Conservation (phyloP, 2,888 invertebrate genomes). For the Standfussiana lucernea region DNA sequence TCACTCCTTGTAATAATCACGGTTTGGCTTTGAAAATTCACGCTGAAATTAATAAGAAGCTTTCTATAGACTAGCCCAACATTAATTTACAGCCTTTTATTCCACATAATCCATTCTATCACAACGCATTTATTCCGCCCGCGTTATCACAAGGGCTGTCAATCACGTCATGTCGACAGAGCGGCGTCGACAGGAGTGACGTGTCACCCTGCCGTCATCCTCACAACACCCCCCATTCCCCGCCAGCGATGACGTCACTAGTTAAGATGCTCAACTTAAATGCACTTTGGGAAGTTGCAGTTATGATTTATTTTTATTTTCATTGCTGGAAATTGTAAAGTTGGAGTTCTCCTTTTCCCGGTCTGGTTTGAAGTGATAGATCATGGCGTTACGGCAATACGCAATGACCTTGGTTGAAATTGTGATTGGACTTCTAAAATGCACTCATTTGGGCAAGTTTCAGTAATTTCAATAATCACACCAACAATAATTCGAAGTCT, state of each 20-base stretch:
- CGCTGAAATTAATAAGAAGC: neutral
- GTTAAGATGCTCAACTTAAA: conserved; percentile 60
- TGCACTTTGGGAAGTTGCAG: conserved; percentile 46
- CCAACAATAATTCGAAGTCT: neutral
- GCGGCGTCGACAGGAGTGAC: conserved; percentile 60
- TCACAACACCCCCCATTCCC: conserved; percentile 47
- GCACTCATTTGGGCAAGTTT: neutral
- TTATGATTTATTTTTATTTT: conserved; percentile 43
- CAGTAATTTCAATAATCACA: neutral
- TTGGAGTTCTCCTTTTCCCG: neutral
- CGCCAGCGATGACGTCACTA: conserved; percentile 62
- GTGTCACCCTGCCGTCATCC: conserved; percentile 28
- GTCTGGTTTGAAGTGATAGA: neutral
- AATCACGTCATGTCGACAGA: conserved; percentile 60
- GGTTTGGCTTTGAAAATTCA: neutral
- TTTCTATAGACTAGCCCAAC: neutral
- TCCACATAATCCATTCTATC: conserved; percentile 51
- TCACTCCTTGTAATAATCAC: neutral
- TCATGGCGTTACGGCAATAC: neutral
- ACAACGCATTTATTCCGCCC: conserved; percentile 57
- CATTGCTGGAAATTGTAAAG: neutral
- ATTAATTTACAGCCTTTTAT: conserved; percentile 41
- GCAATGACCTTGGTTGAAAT: neutral
- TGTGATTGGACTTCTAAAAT: neutral
- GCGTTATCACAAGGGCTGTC: conserved; percentile 62